Percentiles rank a stretch among this genome's conserved stretches.
These are phyloP conservation scores for Lepidonotus clava DNA, from an alignment of 2,888 invertebrate genomes.

Conservation along the genomic window DNA sequence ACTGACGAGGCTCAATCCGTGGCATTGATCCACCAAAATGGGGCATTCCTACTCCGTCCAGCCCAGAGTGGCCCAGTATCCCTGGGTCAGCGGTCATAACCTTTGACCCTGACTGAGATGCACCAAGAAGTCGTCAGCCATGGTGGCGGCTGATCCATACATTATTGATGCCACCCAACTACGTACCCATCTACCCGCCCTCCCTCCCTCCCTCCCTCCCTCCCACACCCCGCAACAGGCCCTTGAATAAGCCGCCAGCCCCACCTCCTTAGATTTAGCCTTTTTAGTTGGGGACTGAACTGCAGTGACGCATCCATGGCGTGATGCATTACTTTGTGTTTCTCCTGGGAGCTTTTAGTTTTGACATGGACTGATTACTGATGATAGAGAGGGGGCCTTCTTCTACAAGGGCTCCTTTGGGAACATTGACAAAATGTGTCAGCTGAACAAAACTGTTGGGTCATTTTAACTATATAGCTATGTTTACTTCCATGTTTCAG, in stretches of 20 bases:
- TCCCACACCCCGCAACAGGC: too few species aligned
- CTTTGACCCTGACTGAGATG: neutral
- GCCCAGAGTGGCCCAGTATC: neutral
- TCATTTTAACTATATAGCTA: too few species aligned
- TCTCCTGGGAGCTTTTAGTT: neutral
- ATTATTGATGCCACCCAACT: conserved; percentile 13
- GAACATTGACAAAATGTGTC: too few species aligned
- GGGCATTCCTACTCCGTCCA: neutral
- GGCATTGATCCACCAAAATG: neutral
- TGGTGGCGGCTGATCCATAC: neutral
- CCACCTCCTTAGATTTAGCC: too few species aligned
- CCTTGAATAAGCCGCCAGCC: too few species aligned
- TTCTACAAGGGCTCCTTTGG: too few species aligned
- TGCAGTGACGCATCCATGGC: neutral
- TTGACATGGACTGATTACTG: too few species aligned
- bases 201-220: neutral
- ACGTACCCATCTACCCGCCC: neutral
- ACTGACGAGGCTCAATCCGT: neutral
- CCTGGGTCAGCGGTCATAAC: neutral
- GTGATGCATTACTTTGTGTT: neutral
- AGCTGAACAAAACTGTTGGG: too few species aligned
- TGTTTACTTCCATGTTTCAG: too few species aligned
- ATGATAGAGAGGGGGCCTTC: too few species aligned
- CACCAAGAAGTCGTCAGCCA: neutral
- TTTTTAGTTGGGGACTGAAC: neutral